Evolutionary conservation across 1,140 invertebrate genomes (phyloP), one percentile per base, ranked within the genome.

Genomic region (Schmidtea mediterranea): DNA sequence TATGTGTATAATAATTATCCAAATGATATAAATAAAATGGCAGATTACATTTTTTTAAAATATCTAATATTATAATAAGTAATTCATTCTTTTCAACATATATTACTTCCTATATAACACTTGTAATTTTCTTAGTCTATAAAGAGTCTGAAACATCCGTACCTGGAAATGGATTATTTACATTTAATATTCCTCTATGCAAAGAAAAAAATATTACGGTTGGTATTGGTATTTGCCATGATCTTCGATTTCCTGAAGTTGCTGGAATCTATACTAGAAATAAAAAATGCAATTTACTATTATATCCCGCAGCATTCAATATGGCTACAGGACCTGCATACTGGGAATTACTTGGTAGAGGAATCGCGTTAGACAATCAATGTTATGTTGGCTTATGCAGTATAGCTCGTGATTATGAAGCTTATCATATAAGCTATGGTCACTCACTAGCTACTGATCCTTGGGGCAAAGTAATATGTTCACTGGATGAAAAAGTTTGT

Each of bases 301-400:
- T 90, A 9, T 89, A 84, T 64, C 83, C 83, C n/a, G 82, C 76
- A 39, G 83, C 83, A 13, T 92, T 90, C 60, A 90, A 87, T 64
- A 80, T 84, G 76, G 87, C 80, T 10, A 90, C 84, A 0, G 86
- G 86, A 0, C 82, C 82, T 1, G 63, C 78, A 10, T 83, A 90
- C 61, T 92, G 83, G 82, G 78, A 84, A 56, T 62, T 89, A 1
- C 64, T 92, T 2, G 73, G 75, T 52, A 70, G 79, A 40, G 70
- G 73, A 0, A 69, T 84, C 45, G 83, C 87, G 19, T 71, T 78
- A 36, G 84, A 92, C 63, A 82, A 84, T 64, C 83, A 67, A 52
- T 16, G 69, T 5, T 73, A 65, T 58, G 67, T 72, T 3, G 71
- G 70, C 3, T 60, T 61, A 18, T 60, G 68, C 41, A 68, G 69